phyloP scores from a whole-genome alignment of 1,140 invertebrate genomes.

The Sitobion miscanthi region DNA sequence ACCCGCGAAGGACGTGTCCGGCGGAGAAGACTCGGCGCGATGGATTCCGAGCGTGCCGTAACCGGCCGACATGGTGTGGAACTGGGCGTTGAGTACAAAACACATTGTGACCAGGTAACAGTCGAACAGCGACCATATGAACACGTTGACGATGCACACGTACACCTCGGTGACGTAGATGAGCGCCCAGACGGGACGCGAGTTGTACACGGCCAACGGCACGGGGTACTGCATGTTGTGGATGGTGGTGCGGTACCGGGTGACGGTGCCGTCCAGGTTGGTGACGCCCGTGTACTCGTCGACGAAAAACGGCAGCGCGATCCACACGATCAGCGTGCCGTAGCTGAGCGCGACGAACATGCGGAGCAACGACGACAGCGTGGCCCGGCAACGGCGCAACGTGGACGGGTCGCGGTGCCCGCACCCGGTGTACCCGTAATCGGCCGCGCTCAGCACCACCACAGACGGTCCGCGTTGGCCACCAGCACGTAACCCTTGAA shows the following conservation, averaged over 20 bases:
- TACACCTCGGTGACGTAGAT: background rate
- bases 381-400: background rate
- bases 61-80: background rate
- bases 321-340: background rate
- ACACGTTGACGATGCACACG: background rate
- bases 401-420: background rate
- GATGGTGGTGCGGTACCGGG: background rate
- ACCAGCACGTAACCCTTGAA: background rate
- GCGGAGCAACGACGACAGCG: background rate
- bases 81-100: background rate
- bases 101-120: background rate
- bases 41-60: background rate
- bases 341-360: background rate
- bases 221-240: background rate
- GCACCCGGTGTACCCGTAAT: background rate
- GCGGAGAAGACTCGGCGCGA: background rate
- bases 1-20: background rate
- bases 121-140: background rate
- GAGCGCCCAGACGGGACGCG: background rate
- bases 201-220: background rate
- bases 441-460: background rate
- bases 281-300: background rate
- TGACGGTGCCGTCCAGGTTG: constrained; percentile 9
- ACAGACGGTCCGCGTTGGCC: background rate
- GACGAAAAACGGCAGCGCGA: background rate